Conservation (phyloP, 2,888 invertebrate genomes). For the Gryllus longicercus region DNA sequence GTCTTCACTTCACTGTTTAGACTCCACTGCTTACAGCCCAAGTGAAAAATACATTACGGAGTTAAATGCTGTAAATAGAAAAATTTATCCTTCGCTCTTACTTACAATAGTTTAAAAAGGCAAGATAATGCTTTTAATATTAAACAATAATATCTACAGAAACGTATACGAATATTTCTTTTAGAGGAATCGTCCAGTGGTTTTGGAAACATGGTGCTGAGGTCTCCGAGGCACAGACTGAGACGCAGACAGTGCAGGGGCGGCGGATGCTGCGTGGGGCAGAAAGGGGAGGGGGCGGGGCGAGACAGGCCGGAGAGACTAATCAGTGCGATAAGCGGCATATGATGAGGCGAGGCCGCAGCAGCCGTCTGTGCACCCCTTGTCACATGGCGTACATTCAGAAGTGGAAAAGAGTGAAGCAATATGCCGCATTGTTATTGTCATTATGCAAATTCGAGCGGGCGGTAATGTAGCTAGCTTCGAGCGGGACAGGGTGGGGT, state of each 20-base stretch:
- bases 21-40: too few species aligned
- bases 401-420: conserved; percentile 10
- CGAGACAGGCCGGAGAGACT: not conserved
- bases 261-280: not conserved
- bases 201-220: too few species aligned
- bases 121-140: too few species aligned
- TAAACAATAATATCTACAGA: too few species aligned
- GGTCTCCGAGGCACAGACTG: too few species aligned
- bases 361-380: not conserved
- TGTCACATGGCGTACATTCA: not conserved
- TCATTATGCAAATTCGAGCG: conserved; percentile 30
- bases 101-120: too few species aligned
- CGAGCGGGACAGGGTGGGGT: not conserved
- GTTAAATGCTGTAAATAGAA: too few species aligned
- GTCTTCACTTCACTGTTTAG: too few species aligned
- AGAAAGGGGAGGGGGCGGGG: not conserved
- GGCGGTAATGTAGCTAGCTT: conserved; percentile 18
- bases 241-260: not conserved
- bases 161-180: too few species aligned
- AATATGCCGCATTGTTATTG: conserved; percentile 24
- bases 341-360: not conserved
- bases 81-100: too few species aligned
- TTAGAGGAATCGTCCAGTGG: too few species aligned
- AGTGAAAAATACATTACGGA: too few species aligned
- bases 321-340: conserved; percentile 1